Evolutionary conservation across 2,113 vertebrate species (phyloP).

Genomic region (Silurus glanis): DNA sequence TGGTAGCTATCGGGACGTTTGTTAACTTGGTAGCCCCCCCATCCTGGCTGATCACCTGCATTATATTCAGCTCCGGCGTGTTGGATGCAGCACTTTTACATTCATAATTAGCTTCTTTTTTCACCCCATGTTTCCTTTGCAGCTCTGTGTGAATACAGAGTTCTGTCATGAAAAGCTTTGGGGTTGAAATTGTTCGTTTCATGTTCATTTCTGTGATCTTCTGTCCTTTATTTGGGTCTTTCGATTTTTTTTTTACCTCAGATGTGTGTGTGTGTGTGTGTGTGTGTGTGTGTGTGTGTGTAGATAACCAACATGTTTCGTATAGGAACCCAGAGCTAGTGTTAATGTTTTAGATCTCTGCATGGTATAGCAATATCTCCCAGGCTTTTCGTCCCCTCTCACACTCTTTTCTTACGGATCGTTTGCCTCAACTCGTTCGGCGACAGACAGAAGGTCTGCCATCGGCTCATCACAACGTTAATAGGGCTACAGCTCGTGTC

Average conservation of each 20-base stretch:
- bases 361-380: slow-evolving; percentile 43
- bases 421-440: slow-evolving; percentile 1
- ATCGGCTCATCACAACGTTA: slow-evolving; percentile 33
- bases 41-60: neutral
- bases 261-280: neutral
- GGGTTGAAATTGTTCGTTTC: neutral
- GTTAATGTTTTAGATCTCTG: slow-evolving; percentile 17
- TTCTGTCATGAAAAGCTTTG: neutral
- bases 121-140: neutral
- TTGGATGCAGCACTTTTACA: neutral
- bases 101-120: neutral
- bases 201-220: neutral
- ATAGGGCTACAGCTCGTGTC: slow-evolving; percentile 53
- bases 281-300: neutral
- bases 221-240: neutral
- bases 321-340: slow-evolving; percentile 20
- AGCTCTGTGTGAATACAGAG: neutral
- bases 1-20: neutral
- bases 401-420: slow-evolving; percentile 1
- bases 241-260: neutral
- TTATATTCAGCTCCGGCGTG: neutral
- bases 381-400: neutral
- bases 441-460: neutral
- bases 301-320: neutral
- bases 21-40: neutral